A percentile compares a stretch with the other conserved stretches of the same genome.
Conservation (phyloP, 92 coral and sea anemone genomes). For the Muricea muricata region DNA sequence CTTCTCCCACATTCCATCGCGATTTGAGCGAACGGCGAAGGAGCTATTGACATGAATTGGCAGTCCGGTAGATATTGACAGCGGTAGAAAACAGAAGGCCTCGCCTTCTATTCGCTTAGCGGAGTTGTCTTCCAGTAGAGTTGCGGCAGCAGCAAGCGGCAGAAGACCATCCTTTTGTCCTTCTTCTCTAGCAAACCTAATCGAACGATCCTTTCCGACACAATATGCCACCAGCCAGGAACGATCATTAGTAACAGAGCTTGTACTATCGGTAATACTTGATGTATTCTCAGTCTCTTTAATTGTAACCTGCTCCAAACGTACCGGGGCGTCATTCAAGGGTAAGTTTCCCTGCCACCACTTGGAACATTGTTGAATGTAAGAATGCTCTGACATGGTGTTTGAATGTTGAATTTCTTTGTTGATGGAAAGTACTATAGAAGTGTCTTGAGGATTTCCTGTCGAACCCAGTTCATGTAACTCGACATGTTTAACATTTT, state of each 20-base stretch:
- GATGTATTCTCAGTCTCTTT: conserved; percentile 12
- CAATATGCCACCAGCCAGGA: conserved; percentile 78
- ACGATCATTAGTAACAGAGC: conserved; percentile 1
- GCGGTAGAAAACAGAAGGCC: conserved; percentile 82
- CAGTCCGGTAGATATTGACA: conserved; percentile 80
- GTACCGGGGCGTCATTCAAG: conserved; percentile 40
- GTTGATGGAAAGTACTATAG: conserved; percentile 57
- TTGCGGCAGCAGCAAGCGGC: conserved; percentile 90
- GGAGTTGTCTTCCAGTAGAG: conserved; percentile 28
- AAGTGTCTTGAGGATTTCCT: conserved; percentile 35
- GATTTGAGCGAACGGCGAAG: conserved; percentile 56
- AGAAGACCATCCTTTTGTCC: conserved; percentile 57
- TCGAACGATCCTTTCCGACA: conserved; percentile 70
- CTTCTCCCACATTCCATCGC: conserved; percentile 90
- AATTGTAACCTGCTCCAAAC: conserved; percentile 67
- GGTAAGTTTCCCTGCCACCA: conserved; percentile 20
- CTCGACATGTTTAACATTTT: conserved; percentile 71
- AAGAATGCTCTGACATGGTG: conserved; percentile 30
- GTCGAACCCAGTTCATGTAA: conserved; percentile 62
- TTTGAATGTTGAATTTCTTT: conserved; percentile 55
- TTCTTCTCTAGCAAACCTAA: conserved; percentile 49
- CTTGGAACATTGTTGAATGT: conserved; percentile 23
- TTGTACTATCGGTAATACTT: conserved; percentile 42
- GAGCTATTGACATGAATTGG: conserved; percentile 60
- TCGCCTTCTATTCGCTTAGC: conserved; percentile 47